Evolutionary conservation across 2,797 vertebrate genomes (phyloP).

Genomic region (Acanthurus lineatus): DNA sequence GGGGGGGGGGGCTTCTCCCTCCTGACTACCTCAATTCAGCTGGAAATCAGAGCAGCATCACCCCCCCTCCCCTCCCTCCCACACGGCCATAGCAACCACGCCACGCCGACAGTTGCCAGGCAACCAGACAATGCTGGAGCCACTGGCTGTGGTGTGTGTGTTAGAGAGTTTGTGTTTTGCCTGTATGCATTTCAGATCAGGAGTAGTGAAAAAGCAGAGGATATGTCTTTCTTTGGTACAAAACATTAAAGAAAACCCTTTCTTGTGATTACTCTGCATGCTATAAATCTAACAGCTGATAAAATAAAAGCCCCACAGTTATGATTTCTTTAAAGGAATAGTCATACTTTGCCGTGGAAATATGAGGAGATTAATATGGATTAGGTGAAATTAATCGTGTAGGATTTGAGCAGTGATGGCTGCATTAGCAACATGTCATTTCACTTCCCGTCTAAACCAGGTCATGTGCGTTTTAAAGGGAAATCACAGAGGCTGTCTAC

Average conservation of each 20-base stretch:
- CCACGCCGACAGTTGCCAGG: conserved; percentile 87
- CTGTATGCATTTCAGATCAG: conserved; percentile 69
- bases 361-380: conserved; percentile 76
- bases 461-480: conserved; percentile 72
- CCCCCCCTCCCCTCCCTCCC: conserved; percentile 65
- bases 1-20: conserved; percentile 76
- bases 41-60: conserved; percentile 86
- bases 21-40: conserved; percentile 85
- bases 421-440: conserved; percentile 78
- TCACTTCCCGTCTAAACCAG: conserved; percentile 74
- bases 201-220: conserved; percentile 49
- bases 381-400: conserved; percentile 77
- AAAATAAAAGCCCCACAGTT: conserved; percentile 3
- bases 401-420: conserved; percentile 75
- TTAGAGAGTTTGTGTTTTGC: conserved; percentile 75
- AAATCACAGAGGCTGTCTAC: conserved; percentile 50
- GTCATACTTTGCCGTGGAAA: conserved; percentile 35
- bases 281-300: conserved; percentile 16
- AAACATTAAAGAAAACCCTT: conserved; percentile 13
- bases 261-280: conserved; percentile 1
- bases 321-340: conserved; percentile 22
- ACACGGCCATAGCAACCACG: conserved; percentile 84
- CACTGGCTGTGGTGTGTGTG: conserved; percentile 81
- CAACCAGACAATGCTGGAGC: conserved; percentile 87
- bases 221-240: conserved; percentile 38